Base-by-base conservation (phyloP, 2,888 invertebrate genomes). In the Agapostemon virescens region DNA sequence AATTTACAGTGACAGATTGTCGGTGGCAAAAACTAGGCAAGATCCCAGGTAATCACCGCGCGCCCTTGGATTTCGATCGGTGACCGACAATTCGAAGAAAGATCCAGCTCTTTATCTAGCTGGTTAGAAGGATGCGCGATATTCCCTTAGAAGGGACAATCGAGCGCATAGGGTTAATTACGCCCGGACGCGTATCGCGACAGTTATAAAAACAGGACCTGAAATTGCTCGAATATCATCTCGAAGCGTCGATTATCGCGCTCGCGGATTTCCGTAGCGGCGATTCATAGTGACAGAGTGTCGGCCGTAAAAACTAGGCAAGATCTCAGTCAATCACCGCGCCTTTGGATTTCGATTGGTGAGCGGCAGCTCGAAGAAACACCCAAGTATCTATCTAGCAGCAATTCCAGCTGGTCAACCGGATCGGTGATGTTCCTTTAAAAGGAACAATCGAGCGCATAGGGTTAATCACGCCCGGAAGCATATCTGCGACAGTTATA, bases 271-370 rank as follows among this genome's bases (percentile, higher is more conserved):
- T 20, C 38, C 55, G 38, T 36, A 7, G 20, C 20, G 26, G n/a
- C 61, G 20, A 61, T 20, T 9, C 69, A 67, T 23, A 33, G 71
- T 55, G 69, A 78, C 78, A 67, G 52, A 40, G 58, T 74, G 49
- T 71, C 67, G 69, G 52, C 33, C 40, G 69, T 69, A 78, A 76
- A 69, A 72, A 66, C 76, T 69, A 74, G 55, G 72, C 73, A n/a
- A 78, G 73, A 85, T 83, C 83, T 74, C 76, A 61, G 83, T 83
- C 85, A 66, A 83, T 83, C 83, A 76, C 20, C 52, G 58, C 9
- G n/a, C 66, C 77, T 77, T 82, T 82, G 82, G 23, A 45, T 66
- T 69, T 74, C 69, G 72, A 72, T 69, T 38, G 40, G 40, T 40
- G 64, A 70, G 15, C 45, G 17, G 40, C 40, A 7, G 67, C 33